Evolutionary conservation across 2,888 invertebrate genomes (phyloP).

Genomic region (Rhyacophila evoluta): DNA sequence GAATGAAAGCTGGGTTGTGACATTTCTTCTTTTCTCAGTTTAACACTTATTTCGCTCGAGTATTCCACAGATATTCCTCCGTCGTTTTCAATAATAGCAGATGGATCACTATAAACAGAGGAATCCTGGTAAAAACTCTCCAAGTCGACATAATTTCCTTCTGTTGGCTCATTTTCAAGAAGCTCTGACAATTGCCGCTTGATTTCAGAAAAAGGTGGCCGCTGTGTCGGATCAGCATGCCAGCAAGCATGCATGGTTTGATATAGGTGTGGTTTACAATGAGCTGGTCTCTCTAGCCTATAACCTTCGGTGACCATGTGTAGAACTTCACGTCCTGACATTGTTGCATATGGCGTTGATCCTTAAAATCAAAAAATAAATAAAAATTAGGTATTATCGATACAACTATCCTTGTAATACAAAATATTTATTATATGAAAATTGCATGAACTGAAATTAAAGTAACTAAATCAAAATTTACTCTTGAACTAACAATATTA

Average conservation of each 20-base stretch:
- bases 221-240: slow-evolving; percentile 77
- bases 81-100: slow-evolving; percentile 68
- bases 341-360: slow-evolving; percentile 87
- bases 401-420: too few relatives aligned
- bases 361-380: too few relatives aligned
- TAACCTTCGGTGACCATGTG: slow-evolving; percentile 83
- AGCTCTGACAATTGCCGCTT: slow-evolving; percentile 72
- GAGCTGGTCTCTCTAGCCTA: slow-evolving; percentile 81
- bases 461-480: too few relatives aligned
- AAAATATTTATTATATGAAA: too few relatives aligned
- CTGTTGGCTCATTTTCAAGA: slow-evolving; percentile 72
- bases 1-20: slow-evolving; percentile 45
- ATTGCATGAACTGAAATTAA: too few relatives aligned
- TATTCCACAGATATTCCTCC: slow-evolving; percentile 68
- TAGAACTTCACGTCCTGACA: slow-evolving; percentile 87
- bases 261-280: slow-evolving; percentile 76
- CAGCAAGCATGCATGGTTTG: slow-evolving; percentile 70
- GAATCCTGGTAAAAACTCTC: slow-evolving; percentile 77
- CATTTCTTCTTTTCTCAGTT: slow-evolving; percentile 36
- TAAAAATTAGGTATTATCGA: too few relatives aligned
- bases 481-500: too few relatives aligned
- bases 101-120: slow-evolving; percentile 70
- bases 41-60: slow-evolving; percentile 63
- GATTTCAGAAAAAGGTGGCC: slow-evolving; percentile 78
- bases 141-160: slow-evolving; percentile 77